These are phyloP conservation scores for Patella pellucida DNA, from an alignment of 2,888 invertebrate genomes.

Conservation along the genomic window DNA sequence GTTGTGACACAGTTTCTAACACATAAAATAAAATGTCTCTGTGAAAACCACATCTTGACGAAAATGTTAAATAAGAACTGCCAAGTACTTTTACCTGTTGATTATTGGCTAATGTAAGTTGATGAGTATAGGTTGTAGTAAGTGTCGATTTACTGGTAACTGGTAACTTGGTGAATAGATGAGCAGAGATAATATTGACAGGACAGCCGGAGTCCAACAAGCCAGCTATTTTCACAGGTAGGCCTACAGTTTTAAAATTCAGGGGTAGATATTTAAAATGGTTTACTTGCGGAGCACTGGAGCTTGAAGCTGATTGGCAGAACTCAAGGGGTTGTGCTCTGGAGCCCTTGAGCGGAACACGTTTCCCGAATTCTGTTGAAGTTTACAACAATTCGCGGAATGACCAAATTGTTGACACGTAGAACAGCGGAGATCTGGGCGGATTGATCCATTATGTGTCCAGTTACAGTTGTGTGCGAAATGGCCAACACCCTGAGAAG, in stretches of 20 bases:
- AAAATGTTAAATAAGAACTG: background rate
- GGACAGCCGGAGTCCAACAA: background rate
- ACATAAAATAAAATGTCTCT: background rate
- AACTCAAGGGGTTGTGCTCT: conserved; percentile 3
- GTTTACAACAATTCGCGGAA: background rate
- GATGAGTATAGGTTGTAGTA: background rate
- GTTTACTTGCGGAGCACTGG: background rate
- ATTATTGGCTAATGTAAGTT: background rate
- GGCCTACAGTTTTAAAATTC: too few relatives aligned
- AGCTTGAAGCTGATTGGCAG: background rate
- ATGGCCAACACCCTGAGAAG: background rate
- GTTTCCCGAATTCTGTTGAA: background rate
- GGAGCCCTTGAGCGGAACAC: background rate
- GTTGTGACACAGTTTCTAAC: background rate
- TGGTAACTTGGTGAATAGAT: background rate
- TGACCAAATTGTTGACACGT: conserved; percentile 5
- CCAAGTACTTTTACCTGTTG: background rate
- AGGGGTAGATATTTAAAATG: too few relatives aligned
- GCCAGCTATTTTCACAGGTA: background rate
- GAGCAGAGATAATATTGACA: background rate
- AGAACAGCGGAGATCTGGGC: background rate
- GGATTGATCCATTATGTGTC: background rate
- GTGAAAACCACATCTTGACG: background rate
- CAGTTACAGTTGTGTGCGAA: background rate
- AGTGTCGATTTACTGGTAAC: background rate